Percentiles rank a stretch among this genome's conserved stretches.
phyloP scores from a whole-genome alignment of 2,888 invertebrate species.

The Oxytorus armatus region DNA sequence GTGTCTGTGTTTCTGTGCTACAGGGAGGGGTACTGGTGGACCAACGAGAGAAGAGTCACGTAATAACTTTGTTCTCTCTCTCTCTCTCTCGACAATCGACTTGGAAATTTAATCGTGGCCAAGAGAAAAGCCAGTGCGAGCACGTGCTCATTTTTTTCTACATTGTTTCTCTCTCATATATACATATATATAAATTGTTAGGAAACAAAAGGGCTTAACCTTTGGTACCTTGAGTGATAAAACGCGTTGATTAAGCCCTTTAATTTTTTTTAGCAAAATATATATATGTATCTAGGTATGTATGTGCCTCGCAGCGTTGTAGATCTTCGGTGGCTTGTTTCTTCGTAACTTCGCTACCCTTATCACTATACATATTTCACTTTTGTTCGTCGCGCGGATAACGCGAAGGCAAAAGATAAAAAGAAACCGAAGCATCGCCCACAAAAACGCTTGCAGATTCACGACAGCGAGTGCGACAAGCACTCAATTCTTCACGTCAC shows the following conservation, averaged over 20 bases:
- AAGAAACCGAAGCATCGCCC: not conserved
- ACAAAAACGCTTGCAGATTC: conserved; percentile 2
- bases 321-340: conserved; percentile 1
- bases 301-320: not conserved
- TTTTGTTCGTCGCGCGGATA: conserved; percentile 1
- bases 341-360: not conserved
- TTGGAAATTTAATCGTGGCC: conserved; percentile 58
- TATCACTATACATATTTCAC: not conserved
- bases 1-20: conserved; percentile 32
- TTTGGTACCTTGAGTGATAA: not conserved
- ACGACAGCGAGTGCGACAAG: not conserved
- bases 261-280: not conserved
- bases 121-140: conserved; percentile 49
- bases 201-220: not conserved
- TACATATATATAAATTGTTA: not conserved
- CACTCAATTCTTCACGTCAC: conserved; percentile 29
- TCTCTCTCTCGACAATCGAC: conserved; percentile 56
- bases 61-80: conserved; percentile 60
- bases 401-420: not conserved
- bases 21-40: too few relatives aligned
- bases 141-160: conserved; percentile 41
- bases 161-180: conserved; percentile 22
- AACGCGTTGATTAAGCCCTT: not conserved
- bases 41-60: conserved; percentile 56
- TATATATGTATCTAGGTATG: not conserved